Conservation (phyloP, 2,797 vertebrate genomes). For the Etheostoma nigrum region DNA sequence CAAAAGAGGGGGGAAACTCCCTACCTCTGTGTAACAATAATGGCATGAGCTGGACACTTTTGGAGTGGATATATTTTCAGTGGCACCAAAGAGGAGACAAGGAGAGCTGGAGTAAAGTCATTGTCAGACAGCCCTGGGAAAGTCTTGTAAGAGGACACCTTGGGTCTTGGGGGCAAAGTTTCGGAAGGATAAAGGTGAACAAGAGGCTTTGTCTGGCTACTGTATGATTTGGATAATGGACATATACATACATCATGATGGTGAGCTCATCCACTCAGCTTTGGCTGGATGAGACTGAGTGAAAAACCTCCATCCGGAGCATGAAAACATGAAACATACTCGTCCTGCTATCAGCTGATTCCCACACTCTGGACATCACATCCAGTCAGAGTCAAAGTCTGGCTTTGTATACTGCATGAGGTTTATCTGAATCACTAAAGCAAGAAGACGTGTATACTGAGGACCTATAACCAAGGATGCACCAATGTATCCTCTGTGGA, state of each 20-base stretch:
- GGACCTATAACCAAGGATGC: too few relatives aligned
- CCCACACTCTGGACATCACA: neutral
- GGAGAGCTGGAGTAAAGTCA: conserved; percentile 65
- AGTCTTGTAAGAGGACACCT: conserved; percentile 75
- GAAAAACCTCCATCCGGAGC: conserved; percentile 1
- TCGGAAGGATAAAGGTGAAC: conserved; percentile 71
- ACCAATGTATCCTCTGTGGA: too few relatives aligned
- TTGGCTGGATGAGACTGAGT: conserved; percentile 18
- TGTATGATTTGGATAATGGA: conserved; percentile 71
- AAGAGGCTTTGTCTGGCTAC: conserved; percentile 72
- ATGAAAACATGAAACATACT: neutral
- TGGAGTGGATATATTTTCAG: conserved; percentile 71
- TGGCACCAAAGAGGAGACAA: conserved; percentile 61
- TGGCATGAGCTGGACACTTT: conserved; percentile 62
- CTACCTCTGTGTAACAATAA: conserved; percentile 52
- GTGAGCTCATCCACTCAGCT: conserved; percentile 70
- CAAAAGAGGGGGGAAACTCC: conserved; percentile 33
- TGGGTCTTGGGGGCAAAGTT: conserved; percentile 69
- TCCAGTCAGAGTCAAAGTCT: neutral
- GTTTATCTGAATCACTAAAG: neutral
- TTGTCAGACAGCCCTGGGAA: conserved; percentile 75
- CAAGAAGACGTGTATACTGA: neutral
- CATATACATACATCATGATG: conserved; percentile 60
- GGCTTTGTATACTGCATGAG: neutral
- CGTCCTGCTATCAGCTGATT: neutral